Evolutionary conservation across 2,113 vertebrate species (phyloP), one percentile per base, ranked within the genome.

Genomic region (Heterotilapia buettikoferi): DNA sequence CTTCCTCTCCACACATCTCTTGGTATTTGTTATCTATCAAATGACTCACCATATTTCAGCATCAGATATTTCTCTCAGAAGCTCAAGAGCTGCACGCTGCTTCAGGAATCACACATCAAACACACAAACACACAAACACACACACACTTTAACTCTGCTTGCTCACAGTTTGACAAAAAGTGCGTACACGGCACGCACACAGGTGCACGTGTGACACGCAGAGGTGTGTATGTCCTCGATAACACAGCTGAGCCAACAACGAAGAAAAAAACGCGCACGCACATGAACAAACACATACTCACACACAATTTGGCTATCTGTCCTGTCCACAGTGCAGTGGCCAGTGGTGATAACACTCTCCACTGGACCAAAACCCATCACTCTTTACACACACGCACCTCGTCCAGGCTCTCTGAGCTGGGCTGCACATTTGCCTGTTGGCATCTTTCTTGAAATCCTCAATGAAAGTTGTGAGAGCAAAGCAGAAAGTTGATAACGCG

Each of bases 11-110:
- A 79, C 45, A n/a, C 38, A 24, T 80, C 88, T 80, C 89, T 66
- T 88, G 40, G 84, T 53, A 80, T 85, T 93, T 84, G 93, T 90
- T 93, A 94, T 93, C 93, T 89, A 33, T 40, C 66, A 76, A 80
- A 89, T 92, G 93, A 93, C 90, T 93, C 90, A 82, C 88, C 95
- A 92, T 91, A 94, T 95, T 94, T 92, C 89, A 82, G 29, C 57
- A 87, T 93, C 89, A 88, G 89, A 94, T 86, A 82, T 91, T 86
- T 86, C 63, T 84, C 85, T 68, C 26, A 78, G 73, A 78, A 78
- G 61, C 90, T 90, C 78, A 83, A 92, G 83, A 87, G 90, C 78
- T 84, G 83, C 73, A 71, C 40, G 86, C 83, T 36, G 63, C 90
- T 91, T 86, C 66, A 92, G 85, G 88, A 93, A 92, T 80, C 24